Conservation (phyloP, 2,797 vertebrate species). For the Silurus lanzhouensis region DNA sequence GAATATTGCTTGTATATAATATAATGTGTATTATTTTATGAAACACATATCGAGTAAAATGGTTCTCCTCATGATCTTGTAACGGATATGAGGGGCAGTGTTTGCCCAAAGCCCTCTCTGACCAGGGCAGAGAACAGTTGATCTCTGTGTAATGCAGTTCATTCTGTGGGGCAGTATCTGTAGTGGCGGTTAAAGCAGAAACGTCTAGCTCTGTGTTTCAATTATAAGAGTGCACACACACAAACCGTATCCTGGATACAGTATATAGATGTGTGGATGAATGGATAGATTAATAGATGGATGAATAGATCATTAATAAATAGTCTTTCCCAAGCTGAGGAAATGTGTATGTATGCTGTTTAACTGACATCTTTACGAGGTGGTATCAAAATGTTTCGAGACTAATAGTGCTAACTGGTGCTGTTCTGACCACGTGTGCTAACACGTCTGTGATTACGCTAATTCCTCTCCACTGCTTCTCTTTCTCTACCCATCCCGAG, state of each 20-base stretch:
- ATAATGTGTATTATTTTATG: neutral
- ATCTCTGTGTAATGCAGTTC: slow-evolving; percentile 44
- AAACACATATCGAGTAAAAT: neutral
- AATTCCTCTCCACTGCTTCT: too few species aligned
- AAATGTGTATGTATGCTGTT: too few species aligned
- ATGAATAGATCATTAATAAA: neutral
- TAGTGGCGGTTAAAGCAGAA: slow-evolving; percentile 8
- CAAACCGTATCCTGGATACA: neutral
- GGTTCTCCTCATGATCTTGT: slow-evolving; percentile 7
- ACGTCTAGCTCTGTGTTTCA: slow-evolving; percentile 7
- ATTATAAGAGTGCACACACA: neutral
- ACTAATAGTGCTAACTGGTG: too few species aligned
- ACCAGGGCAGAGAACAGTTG: slow-evolving; percentile 37
- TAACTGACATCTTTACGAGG: too few species aligned
- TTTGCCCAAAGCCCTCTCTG: slow-evolving; percentile 16
- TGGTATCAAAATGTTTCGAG: too few species aligned
- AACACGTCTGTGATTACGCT: too few species aligned
- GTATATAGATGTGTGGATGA: neutral
- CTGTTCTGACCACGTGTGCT: too few species aligned
- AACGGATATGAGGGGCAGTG: slow-evolving; percentile 29
- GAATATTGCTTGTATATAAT: neutral
- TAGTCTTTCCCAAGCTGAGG: too few species aligned
- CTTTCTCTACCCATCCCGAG: too few species aligned
- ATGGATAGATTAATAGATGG: too few species aligned
- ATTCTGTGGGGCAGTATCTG: slow-evolving; percentile 11